Evolutionary conservation across 2,113 vertebrate species (phyloP).

Genomic region (Poicephalus gulielmi): DNA sequence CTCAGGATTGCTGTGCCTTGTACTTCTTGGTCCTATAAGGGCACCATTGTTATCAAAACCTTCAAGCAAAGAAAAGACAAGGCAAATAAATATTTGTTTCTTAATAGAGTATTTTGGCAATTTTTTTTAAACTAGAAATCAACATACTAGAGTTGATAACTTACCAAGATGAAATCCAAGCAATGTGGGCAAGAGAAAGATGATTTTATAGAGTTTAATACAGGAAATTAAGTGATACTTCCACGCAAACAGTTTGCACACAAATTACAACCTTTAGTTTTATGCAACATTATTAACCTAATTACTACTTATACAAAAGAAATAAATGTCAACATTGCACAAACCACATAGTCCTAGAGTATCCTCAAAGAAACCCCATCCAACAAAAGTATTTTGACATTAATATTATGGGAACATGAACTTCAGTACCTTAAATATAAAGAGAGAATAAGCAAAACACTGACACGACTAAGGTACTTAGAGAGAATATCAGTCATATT

Average conservation of each 20-base stretch:
- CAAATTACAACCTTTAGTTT: not conserved
- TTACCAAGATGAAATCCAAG: slow-evolving; percentile 86
- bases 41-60: slow-evolving; percentile 98
- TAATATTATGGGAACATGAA: not conserved
- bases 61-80: slow-evolving; percentile 73
- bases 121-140: slow-evolving; percentile 61
- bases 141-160: slow-evolving; percentile 70
- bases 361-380: not conserved
- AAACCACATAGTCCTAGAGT: not conserved
- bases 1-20: slow-evolving; percentile 93
- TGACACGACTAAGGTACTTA: not conserved
- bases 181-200: slow-evolving; percentile 81
- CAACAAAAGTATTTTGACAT: not conserved
- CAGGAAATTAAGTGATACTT: slow-evolving; percentile 41
- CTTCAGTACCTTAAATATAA: not conserved
- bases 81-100: slow-evolving; percentile 24
- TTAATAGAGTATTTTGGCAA: slow-evolving; percentile 9
- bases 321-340: not conserved
- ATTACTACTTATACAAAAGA: not conserved
- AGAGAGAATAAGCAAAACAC: not conserved
- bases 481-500: not conserved
- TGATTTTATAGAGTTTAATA: slow-evolving; percentile 80
- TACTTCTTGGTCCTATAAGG: slow-evolving; percentile 91
- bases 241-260: not conserved
- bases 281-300: not conserved